Percentiles rank a stretch among this genome's conserved stretches.
These are phyloP conservation scores for Ceratoteleas bidentatus DNA, from an alignment of 1,140 invertebrate genomes.

Conservation along the genomic window DNA sequence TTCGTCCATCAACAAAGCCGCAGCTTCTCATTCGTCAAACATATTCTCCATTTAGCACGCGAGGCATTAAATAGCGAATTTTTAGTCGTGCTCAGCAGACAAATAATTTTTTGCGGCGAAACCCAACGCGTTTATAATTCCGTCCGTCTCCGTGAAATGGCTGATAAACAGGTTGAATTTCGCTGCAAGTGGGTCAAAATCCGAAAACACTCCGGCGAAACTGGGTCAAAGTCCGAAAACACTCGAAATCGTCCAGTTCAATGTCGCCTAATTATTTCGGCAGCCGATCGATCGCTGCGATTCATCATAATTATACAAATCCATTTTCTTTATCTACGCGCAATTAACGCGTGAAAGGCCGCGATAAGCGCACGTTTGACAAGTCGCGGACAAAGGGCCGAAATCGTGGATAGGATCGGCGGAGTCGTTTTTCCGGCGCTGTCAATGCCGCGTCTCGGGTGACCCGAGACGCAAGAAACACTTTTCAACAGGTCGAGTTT, in stretches of 20 bases:
- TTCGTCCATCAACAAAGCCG: no score
- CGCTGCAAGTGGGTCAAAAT: neutral
- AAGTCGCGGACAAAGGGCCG: slow-evolving; percentile 4
- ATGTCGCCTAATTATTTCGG: neutral
- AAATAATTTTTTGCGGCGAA: no score
- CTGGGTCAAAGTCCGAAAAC: neutral
- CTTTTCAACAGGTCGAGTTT: slow-evolving; percentile 71
- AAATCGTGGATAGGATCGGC: slow-evolving; percentile 29
- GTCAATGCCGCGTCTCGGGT: slow-evolving; percentile 58
- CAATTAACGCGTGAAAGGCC: neutral
- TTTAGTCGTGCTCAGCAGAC: no score
- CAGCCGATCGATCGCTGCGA: neutral
- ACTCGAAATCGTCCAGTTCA: neutral
- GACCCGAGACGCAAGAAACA: slow-evolving; percentile 49
- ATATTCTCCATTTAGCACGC: no score
- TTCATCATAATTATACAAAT: neutral
- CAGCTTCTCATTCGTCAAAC: no score
- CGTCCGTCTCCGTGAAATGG: no score
- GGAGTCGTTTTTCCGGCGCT: slow-evolving; percentile 59
- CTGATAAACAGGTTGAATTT: no score
- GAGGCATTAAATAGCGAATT: no score
- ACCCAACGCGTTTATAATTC: no score
- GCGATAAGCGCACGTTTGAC: neutral
- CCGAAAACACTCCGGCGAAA: neutral
- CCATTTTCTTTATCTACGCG: neutral